These are phyloP conservation scores for Cyclophora punctaria DNA, from an alignment of 2,888 invertebrate species.

Conservation along the genomic window DNA sequence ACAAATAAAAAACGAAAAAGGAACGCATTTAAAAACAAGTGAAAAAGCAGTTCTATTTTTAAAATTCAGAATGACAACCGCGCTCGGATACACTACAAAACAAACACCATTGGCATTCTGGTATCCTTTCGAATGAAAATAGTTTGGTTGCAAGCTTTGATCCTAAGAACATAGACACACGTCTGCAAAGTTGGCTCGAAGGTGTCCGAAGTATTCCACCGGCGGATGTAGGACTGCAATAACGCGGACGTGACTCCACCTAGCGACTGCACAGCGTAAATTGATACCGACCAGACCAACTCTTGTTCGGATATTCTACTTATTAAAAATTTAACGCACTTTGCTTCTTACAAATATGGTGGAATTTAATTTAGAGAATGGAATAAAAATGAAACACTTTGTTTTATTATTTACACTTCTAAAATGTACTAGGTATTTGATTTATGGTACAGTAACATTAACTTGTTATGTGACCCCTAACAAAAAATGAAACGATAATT, in stretches of 20 bases:
- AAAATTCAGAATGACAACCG: constrained; percentile 1
- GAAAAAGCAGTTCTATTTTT: neutral
- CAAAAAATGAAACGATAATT: too few relatives aligned
- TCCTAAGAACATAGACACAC: constrained; percentile 14
- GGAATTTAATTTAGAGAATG: too few relatives aligned
- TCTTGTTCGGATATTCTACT: constrained; percentile 3
- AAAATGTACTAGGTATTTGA: too few relatives aligned
- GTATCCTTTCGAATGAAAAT: constrained; percentile 13
- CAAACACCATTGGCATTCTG: constrained; percentile 5
- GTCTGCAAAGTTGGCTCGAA: constrained; percentile 10
- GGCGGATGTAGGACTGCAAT: constrained; percentile 23
- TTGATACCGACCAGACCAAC: constrained; percentile 9
- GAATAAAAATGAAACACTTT: too few relatives aligned
- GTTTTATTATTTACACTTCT: too few relatives aligned
- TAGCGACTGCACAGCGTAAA: constrained; percentile 10
- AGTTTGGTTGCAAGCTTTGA: constrained; percentile 12
- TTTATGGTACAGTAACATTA: too few relatives aligned
- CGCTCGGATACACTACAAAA: constrained; percentile 3
- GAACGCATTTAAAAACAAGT: too few relatives aligned
- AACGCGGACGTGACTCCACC: constrained; percentile 26
- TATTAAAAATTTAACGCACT: too few relatives aligned
- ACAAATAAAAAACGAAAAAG: too few relatives aligned
- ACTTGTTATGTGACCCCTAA: too few relatives aligned
- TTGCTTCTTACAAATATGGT: too few relatives aligned
- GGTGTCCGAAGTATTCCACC: constrained; percentile 16